These are phyloP conservation scores for Heterohyrax brucei DNA, from an alignment of 2,797 vertebrate species.

Conservation along the genomic window DNA sequence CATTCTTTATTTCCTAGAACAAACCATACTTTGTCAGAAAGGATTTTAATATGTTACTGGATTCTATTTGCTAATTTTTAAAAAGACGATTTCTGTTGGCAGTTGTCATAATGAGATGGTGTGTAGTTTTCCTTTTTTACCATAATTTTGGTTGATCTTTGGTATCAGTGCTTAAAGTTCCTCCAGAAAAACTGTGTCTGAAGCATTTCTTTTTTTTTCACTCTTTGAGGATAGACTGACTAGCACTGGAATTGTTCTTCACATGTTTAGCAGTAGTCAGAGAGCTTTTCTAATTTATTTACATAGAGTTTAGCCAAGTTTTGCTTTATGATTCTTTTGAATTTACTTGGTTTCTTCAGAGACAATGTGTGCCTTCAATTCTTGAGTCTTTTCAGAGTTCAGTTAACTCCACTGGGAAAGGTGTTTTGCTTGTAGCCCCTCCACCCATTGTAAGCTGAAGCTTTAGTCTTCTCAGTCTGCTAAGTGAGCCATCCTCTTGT, in stretches of 20 bases:
- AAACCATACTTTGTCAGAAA: no score
- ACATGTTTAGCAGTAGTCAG: neutral
- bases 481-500: neutral
- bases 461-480: neutral
- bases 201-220: neutral
- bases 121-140: conserved; percentile 32
- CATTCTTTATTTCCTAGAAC: no score
- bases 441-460: neutral
- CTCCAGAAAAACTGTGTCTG: neutral
- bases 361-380: neutral
- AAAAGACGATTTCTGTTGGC: conserved; percentile 32
- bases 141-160: conserved; percentile 37
- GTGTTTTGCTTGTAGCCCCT: neutral
- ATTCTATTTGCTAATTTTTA: neutral
- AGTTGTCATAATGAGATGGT: neutral
- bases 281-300: conserved; percentile 11
- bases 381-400: neutral
- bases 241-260: neutral
- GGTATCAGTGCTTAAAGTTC: neutral
- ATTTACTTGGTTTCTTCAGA: neutral
- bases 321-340: neutral
- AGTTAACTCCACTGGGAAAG: neutral
- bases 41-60: neutral
- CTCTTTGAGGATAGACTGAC: neutral
- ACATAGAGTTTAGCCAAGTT: neutral